phyloP scores from a whole-genome alignment of 1,140 invertebrate genomes.

The Drepana arcuata region DNA sequence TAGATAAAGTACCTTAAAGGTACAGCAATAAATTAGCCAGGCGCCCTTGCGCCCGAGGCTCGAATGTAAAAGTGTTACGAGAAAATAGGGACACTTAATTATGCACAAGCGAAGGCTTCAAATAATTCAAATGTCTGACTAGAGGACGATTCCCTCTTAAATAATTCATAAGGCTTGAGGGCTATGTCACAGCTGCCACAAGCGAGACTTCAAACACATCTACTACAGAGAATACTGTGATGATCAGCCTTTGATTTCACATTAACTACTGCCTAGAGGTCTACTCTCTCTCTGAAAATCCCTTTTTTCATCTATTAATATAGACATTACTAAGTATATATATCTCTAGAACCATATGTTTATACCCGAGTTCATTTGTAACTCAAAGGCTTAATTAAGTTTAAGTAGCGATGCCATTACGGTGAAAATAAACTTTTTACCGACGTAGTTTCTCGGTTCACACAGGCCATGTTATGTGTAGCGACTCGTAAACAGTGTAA shows the following conservation, averaged over 20 bases:
- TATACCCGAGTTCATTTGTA: background rate
- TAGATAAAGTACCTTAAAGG: too few relatives aligned
- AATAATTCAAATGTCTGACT: slow-evolving; percentile 41
- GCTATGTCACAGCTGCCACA: slow-evolving; percentile 24
- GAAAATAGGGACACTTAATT: slow-evolving; percentile 27
- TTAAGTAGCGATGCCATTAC: too few relatives aligned
- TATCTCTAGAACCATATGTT: background rate
- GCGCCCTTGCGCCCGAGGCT: too few relatives aligned
- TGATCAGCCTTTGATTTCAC: slow-evolving; percentile 24
- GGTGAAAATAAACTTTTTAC: too few relatives aligned
- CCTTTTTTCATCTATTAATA: background rate
- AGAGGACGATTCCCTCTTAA: slow-evolving; percentile 26
- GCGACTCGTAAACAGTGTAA: too few relatives aligned
- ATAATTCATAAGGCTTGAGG: slow-evolving; percentile 40
- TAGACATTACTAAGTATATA: background rate
- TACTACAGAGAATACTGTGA: slow-evolving; percentile 11
- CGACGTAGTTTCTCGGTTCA: too few relatives aligned
- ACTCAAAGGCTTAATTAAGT: too few relatives aligned
- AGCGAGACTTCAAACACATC: slow-evolving; percentile 6
- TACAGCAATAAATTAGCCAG: too few relatives aligned
- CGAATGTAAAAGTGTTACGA: slow-evolving; percentile 21
- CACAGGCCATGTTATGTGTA: too few relatives aligned
- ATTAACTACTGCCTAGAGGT: background rate
- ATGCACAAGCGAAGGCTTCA: slow-evolving; percentile 30
- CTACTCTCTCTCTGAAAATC: background rate